These are phyloP conservation scores for Eufriesea mexicana DNA, from an alignment of 1,140 invertebrate species.

Conservation along the genomic window DNA sequence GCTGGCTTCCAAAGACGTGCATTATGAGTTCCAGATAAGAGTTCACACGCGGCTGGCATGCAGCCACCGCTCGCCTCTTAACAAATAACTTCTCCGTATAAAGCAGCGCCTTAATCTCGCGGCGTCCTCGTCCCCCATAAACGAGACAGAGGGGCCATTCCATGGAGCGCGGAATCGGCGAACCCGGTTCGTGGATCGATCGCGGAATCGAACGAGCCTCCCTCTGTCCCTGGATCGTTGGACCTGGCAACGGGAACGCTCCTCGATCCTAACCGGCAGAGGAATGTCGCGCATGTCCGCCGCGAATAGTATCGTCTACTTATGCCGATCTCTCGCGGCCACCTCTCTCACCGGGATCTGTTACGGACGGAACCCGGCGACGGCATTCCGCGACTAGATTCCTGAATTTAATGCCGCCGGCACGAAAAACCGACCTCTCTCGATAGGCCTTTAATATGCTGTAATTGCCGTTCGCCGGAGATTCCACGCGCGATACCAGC, in stretches of 20 bases:
- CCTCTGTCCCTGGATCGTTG: too few relatives aligned
- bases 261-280: conserved; percentile 19
- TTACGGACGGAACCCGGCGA: background rate
- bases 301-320: conserved; percentile 51
- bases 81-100: conserved; percentile 72
- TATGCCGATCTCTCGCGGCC: conserved; percentile 20
- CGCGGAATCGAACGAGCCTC: conserved; percentile 1
- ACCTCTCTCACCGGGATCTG: background rate
- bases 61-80: conserved; percentile 56
- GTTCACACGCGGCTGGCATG: conserved; percentile 64
- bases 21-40: conserved; percentile 70
- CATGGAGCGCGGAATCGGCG: conserved; percentile 3
- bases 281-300: conserved; percentile 36
- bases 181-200: background rate
- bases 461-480: conserved; percentile 37
- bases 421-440: conserved; percentile 26
- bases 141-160: background rate
- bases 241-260: conserved; percentile 11
- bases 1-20: conserved; percentile 40
- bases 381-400: conserved; percentile 42
- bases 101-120: conserved; percentile 43
- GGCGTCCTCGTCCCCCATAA: background rate
- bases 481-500: conserved; percentile 14
- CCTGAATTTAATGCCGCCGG: conserved; percentile 38
- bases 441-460: conserved; percentile 44